Base-by-base conservation (phyloP, 1,140 invertebrate genomes). In the Pachyrhynchus sulphureomaculatus region DNA sequence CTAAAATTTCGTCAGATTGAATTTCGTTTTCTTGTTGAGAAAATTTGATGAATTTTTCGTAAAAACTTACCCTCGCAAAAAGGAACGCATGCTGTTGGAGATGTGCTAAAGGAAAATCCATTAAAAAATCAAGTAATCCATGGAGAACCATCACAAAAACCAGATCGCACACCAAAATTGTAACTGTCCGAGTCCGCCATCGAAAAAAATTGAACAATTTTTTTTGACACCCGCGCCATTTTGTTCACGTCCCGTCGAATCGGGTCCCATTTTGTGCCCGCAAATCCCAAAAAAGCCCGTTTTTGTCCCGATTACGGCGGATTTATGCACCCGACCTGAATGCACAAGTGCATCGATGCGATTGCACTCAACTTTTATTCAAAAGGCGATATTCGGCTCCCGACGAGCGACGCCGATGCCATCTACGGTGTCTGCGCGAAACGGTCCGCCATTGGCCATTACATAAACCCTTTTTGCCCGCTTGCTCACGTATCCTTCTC, bases 261-360 rank as follows among this genome's bases (percentile, higher is more conserved):
- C 24, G 2, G 26, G n/a, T 23, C 21, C 47, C 13, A 33, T 18
- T 32, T 17, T 49, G 26, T 18, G 33, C n/a, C 5, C 5, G n/a
- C n/a, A 3, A 37, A 37, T 1, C 34, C 2, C n/a, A 41, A 52
- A 54, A 20, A 5, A 12, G 15, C 21, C 52, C 36, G 39, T 42
- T 42, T 41, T 32, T 37, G 10, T 44, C 20, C 15, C 41, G 41
- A 44, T 12, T 13, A 18, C 8, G n/a, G 15, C 23, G 29, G 29
- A 49, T 51, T 24, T 23, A 24, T 39, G 20, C 21, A 45, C 18
- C 57, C 26, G 47, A 47, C 48, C 37, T 44, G n/a, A 32, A 42
- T 62, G 59, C 59, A 62, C 59, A 55, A 62, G 51, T 62, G 59
- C 59, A 62, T 34, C 59, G 59, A 54, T 62, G 59, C 59, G 49